Evolutionary conservation across 2,113 vertebrate species (phyloP), one percentile per base, ranked within the genome.

Genomic region (Saguinus midas): DNA sequence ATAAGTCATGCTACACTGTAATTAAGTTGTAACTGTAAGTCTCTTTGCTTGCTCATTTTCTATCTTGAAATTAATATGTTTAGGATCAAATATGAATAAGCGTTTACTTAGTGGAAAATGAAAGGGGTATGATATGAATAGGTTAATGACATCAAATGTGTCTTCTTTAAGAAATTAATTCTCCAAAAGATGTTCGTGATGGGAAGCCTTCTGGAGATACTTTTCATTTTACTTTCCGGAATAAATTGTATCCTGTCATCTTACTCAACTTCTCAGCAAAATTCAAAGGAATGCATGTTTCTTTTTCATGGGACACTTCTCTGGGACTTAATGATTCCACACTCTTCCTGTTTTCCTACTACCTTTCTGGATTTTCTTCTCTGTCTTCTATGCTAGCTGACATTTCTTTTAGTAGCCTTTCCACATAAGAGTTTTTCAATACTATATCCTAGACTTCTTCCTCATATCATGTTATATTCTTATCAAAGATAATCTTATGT

Each of bases 141-240:
- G 88, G 52, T 90, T 82, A 92, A 66, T 94, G 57, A 78, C 72
- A 94, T 95, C 37, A 88, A 88, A 78, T 96, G 85, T 82, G 45
- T 93, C 64, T 97, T 92, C 58, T 73, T 95, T 96, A 82, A 61
- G 43, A 93, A 97, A 95, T 91, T 91, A 82, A 91, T 95, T 86
- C n/a, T 91, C n/a, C 23, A 50, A 76, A 70, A 91, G 21, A 83
- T 89, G 37, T 90, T 84, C 73, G 48, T 93, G 78, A 95, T 91
- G 48, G 72, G 91, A 91, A 82, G 48, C 86, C 50, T 95, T 90
- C 82, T 93, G 43, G 82, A 89, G 58, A 61, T 50, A 92, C 73
- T 90, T 97, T 93, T 96, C 29, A 91, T 91, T 91, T 25, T 93
- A 20, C 35, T 90, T 95, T 80, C 37, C 37, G 48, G 52, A 16